These are phyloP conservation scores for Athalia rosae DNA, from an alignment of 2,888 invertebrate species.

Conservation along the genomic window DNA sequence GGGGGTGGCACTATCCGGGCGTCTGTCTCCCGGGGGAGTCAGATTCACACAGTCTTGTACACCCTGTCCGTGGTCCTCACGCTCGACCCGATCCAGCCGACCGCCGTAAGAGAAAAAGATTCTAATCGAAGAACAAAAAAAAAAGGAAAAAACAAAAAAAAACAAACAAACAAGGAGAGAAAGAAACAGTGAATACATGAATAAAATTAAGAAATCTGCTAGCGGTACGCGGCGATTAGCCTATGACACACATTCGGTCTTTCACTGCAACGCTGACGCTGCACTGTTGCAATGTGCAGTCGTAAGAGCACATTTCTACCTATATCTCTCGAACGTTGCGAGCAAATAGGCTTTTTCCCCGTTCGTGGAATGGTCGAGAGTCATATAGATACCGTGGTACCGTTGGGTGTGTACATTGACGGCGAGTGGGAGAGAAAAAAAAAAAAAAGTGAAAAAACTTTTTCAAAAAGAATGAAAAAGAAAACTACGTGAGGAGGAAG, in stretches of 20 bases:
- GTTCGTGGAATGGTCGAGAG: conserved; percentile 10
- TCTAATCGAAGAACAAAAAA: background rate
- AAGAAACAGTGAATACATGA: background rate
- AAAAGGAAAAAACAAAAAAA: background rate
- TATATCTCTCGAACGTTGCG: background rate
- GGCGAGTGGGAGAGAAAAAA: background rate
- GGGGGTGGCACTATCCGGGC: conserved; percentile 35
- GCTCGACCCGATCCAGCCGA: conserved; percentile 5
- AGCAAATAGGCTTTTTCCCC: background rate
- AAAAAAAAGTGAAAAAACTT: background rate
- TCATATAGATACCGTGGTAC: conserved; percentile 9
- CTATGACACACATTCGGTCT: conserved; percentile 38
- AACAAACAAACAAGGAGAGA: conserved; percentile 1
- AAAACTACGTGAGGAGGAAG: background rate
- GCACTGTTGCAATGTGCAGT: no score
- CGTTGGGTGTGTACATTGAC: conserved; percentile 13
- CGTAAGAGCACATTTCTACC: conserved; percentile 23
- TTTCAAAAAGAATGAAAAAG: no score
- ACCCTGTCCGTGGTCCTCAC: background rate
- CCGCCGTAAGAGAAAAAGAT: background rate
- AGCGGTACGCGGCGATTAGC: conserved; percentile 28
- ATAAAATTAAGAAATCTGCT: background rate
- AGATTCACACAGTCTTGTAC: conserved; percentile 31
- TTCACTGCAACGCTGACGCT: background rate
- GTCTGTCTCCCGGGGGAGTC: conserved; percentile 33